Evolutionary conservation across 2,113 vertebrate genomes (phyloP).

Genomic region (Nyctibius bracteatus): DNA sequence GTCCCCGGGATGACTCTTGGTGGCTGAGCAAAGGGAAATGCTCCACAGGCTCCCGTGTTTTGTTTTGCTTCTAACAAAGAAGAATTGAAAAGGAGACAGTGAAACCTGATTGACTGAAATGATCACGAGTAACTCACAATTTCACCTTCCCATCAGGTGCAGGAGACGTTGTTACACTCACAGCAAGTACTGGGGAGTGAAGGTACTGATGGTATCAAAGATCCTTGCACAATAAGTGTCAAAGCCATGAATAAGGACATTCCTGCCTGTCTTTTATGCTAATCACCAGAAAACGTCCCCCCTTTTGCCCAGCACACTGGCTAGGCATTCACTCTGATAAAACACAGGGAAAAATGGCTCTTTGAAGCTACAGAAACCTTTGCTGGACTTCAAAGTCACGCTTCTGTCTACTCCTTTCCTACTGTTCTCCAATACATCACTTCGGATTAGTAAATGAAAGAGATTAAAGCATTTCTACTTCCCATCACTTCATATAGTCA

Average conservation of each 20-base stretch:
- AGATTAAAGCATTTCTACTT: slow-evolving; percentile 27
- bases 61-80: background rate
- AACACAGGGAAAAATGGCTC: background rate
- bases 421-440: background rate
- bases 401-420: background rate
- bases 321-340: background rate
- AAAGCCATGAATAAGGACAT: slow-evolving; percentile 22
- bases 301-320: background rate
- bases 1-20: accelerated
- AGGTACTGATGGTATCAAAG: background rate
- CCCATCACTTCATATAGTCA: background rate
- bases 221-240: background rate
- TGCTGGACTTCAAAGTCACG: slow-evolving; percentile 20
- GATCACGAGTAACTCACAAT: accelerated
- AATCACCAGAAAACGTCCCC: background rate
- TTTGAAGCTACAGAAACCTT: slow-evolving; percentile 35
- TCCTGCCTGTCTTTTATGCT: background rate
- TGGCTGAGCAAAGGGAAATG: background rate
- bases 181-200: accelerated
- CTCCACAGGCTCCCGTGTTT: accelerated
- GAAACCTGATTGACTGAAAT: background rate
- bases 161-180: accelerated
- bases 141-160: background rate
- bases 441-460: slow-evolving; percentile 44
- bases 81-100: background rate